phyloP scores from a whole-genome alignment of 2,113 vertebrate genomes.

The Pollachius pollachius region DNA sequence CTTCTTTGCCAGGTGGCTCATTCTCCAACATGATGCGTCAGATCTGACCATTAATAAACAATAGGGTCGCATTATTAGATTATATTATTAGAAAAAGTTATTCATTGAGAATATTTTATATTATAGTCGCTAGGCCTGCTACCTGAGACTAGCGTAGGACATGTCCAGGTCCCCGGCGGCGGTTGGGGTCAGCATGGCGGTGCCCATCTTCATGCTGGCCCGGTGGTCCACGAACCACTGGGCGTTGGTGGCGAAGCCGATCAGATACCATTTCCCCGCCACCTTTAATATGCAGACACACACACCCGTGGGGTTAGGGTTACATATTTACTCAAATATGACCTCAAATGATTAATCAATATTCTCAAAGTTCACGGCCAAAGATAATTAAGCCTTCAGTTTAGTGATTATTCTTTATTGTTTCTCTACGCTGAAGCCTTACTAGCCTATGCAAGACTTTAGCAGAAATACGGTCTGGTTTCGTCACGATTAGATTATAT shows the following conservation, averaged over 20 bases:
- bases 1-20: slow-evolving; percentile 71
- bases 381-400: neutral
- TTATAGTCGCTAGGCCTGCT: slow-evolving; percentile 3
- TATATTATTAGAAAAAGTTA: too few species aligned
- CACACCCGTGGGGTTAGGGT: neutral
- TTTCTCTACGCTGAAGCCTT: too few species aligned
- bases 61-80: neutral
- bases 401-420: too few species aligned
- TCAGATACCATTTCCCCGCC: slow-evolving; percentile 81
- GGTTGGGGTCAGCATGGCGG: slow-evolving; percentile 57
- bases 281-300: slow-evolving; percentile 60
- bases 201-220: slow-evolving; percentile 78
- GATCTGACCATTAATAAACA: slow-evolving; percentile 56
- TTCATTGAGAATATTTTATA: too few species aligned
- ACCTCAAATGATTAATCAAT: neutral
- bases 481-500: too few species aligned
- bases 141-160: slow-evolving; percentile 60
- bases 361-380: neutral
- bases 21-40: slow-evolving; percentile 68
- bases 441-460: too few species aligned
- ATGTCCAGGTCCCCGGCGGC: slow-evolving; percentile 76
- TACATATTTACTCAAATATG: neutral
- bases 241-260: slow-evolving; percentile 80
- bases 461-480: too few species aligned
- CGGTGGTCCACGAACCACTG: slow-evolving; percentile 74